phyloP scores from a whole-genome alignment of 2,797 vertebrate species.

The Neosalanx taihuensis region DNA sequence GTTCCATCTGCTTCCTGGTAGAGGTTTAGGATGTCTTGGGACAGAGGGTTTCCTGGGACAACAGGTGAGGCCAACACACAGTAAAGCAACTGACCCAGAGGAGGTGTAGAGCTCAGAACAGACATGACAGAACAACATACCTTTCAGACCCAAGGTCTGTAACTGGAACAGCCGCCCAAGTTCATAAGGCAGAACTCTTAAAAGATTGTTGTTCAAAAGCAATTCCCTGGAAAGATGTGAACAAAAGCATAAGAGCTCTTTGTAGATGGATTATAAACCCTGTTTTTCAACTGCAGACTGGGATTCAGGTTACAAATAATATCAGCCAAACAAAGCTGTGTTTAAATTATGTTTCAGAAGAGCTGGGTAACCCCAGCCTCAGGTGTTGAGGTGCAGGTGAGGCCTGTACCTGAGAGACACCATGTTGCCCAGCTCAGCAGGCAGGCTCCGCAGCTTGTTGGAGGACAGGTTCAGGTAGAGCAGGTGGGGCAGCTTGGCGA shows the following conservation, averaged over 20 bases:
- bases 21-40: constrained; percentile 96
- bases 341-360: too few relatives aligned
- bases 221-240: constrained; percentile 84
- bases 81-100: not conserved
- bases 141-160: constrained; percentile 97
- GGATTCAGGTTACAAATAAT: too few relatives aligned
- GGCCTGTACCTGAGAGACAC: constrained; percentile 92
- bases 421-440: constrained; percentile 99
- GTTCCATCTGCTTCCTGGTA: constrained; percentile 98
- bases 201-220: constrained; percentile 99
- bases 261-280: too few relatives aligned
- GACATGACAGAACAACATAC: constrained; percentile 54
- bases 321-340: too few relatives aligned
- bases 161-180: constrained; percentile 98
- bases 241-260: too few relatives aligned
- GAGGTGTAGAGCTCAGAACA: not conserved
- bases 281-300: not conserved
- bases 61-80: not conserved
- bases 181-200: constrained; percentile 99
- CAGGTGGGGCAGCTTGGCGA: constrained; percentile 96
- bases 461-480: constrained; percentile 98
- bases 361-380: too few relatives aligned
- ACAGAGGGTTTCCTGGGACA: constrained; percentile 94
- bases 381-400: not conserved
- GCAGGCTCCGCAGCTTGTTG: constrained; percentile 99